A percentile compares a stretch with the other conserved stretches of the same genome.
Evolutionary conservation across 2,113 vertebrate genomes (phyloP).

Genomic region (Pongo pygmaeus): DNA sequence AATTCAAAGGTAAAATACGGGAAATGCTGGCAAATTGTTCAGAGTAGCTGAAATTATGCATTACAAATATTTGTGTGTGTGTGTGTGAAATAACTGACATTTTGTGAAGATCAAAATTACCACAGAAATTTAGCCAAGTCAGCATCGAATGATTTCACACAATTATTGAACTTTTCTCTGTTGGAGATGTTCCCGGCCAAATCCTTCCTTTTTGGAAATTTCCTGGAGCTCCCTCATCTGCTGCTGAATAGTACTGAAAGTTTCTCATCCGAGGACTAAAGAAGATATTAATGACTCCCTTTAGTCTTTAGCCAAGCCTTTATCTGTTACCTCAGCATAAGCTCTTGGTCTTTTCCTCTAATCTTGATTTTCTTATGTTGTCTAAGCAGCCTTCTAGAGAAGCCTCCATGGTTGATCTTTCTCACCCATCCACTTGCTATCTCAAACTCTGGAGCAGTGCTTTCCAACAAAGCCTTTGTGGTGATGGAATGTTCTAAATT

Average conservation of each 20-base stretch:
- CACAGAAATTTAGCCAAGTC: constrained; percentile 84
- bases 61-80: constrained; percentile 79
- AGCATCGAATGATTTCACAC: constrained; percentile 73
- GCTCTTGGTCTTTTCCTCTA: not conserved
- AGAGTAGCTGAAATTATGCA: constrained; percentile 81
- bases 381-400: not conserved
- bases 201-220: constrained; percentile 64
- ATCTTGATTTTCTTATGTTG: not conserved
- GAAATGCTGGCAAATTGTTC: constrained; percentile 83
- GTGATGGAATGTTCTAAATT: not conserved
- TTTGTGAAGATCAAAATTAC: constrained; percentile 85
- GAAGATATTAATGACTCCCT: not conserved
- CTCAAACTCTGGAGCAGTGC: not conserved
- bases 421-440: not conserved
- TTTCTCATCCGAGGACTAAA: not conserved
- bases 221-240: constrained; percentile 58
- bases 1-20: constrained; percentile 75
- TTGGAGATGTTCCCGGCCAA: constrained; percentile 70
- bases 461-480: not conserved
- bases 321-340: not conserved
- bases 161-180: constrained; percentile 74
- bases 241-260: not conserved
- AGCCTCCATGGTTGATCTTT: not conserved
- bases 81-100: constrained; percentile 79
- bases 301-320: not conserved